Conservation (phyloP, 2,888 invertebrate species). For the Drosophila eohydei region DNA sequence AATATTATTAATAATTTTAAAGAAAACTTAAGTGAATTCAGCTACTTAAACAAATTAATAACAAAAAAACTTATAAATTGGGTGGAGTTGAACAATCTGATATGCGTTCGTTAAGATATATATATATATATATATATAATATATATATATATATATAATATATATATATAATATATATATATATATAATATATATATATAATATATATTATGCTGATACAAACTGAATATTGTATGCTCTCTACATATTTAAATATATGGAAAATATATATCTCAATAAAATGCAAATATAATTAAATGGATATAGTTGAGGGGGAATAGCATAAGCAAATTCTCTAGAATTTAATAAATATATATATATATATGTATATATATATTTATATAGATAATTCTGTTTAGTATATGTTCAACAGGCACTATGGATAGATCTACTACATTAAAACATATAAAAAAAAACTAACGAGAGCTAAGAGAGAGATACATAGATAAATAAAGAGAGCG, state of each 20-base stretch:
- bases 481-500: constrained; percentile 2
- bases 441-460: constrained; percentile 29
- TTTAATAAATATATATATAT: constrained; percentile 25
- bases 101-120: constrained; percentile 29
- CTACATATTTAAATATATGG: constrained; percentile 6
- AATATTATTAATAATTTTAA: constrained; percentile 16
- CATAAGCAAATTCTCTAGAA: constrained; percentile 24
- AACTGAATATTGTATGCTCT: constrained; percentile 33
- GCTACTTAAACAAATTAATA: constrained; percentile 67
- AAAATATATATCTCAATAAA: constrained; percentile 30
- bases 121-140: constrained; percentile 27
- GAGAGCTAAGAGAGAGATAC: constrained; percentile 18
- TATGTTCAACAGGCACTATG: constrained; percentile 17
- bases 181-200: constrained; percentile 20
- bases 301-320: constrained; percentile 4
- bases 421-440: constrained; percentile 17
- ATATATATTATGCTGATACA: constrained; percentile 46
- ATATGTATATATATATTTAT: constrained; percentile 17
- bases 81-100: constrained; percentile 78
- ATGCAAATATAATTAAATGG: constrained; percentile 18
- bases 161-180: constrained; percentile 26
- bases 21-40: constrained; percentile 60
- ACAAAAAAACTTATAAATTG: constrained; percentile 82
- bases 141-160: constrained; percentile 20
- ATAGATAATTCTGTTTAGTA: constrained; percentile 4